Percentiles rank a stretch among this genome's conserved stretches.
Conservation (phyloP, 2,888 invertebrate genomes). For the Nomada goodeniana region DNA sequence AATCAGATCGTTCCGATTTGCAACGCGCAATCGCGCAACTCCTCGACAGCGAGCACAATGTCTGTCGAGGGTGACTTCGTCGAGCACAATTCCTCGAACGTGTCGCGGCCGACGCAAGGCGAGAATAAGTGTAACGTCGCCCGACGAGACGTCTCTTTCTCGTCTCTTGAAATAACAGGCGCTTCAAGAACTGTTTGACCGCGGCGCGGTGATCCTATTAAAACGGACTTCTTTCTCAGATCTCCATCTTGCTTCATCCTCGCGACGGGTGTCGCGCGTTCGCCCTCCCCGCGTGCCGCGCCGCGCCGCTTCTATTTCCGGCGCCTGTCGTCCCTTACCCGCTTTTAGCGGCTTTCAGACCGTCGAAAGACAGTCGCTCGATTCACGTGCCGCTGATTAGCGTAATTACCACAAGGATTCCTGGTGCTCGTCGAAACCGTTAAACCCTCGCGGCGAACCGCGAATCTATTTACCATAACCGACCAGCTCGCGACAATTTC, state of each 20-base stretch:
- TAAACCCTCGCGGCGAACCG: neutral
- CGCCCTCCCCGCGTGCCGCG: constrained; percentile 31
- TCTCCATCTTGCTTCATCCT: constrained; percentile 63
- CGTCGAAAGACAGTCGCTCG: constrained; percentile 67
- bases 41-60: neutral
- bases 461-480: too few relatives aligned
- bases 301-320: constrained; percentile 73
- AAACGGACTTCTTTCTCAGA: constrained; percentile 79
- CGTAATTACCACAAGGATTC: constrained; percentile 77
- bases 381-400: constrained; percentile 84
- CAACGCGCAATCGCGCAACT: neutral
- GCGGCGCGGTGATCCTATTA: constrained; percentile 80
- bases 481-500: neutral
- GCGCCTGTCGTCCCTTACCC: constrained; percentile 61
- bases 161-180: constrained; percentile 75
- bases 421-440: constrained; percentile 1
- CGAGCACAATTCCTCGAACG: constrained; percentile 34
- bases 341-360: constrained; percentile 66
- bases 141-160: constrained; percentile 54
- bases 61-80: neutral
- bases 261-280: constrained; percentile 37
- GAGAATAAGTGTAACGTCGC: constrained; percentile 40
- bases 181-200: constrained; percentile 81
- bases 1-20: neutral
- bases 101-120: constrained; percentile 34